Base-by-base conservation (phyloP, 1,140 invertebrate species). In the Drosophila ananassae region DNA sequence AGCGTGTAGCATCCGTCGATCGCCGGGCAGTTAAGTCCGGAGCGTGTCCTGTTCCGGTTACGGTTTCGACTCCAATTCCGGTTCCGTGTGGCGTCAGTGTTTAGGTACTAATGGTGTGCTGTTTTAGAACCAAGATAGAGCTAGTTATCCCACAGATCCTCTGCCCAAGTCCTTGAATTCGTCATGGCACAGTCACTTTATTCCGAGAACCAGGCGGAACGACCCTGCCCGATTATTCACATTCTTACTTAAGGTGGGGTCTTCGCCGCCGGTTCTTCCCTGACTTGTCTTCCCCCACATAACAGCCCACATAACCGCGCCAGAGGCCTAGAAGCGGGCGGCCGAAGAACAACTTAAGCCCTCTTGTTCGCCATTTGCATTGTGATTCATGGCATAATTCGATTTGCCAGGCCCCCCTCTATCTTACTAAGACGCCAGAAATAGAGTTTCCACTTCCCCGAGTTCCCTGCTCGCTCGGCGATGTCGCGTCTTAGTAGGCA, bases 301-400 rank as follows among this genome's bases (percentile, higher is more conserved):
- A 64, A 41, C 62, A 13, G 12, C 58, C 30, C 34, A 61, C 78
- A 48, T 79, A 74, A 74, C 69, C 21, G 34, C 3, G 41, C 21
- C 13, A 10, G 6, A 41, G 63, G 58, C 4, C 57, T 37, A 22
- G 25, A 30, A 47, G 13, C 6, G 10, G 32, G 2, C 47, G 30
- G 17, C 7, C 34, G 30, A 41, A 75, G 57, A 64, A 85, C 80
- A 84, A 76, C 21, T 80, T 83, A 83, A 83, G 80, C 80, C 22
- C 17, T 52, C 41, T 46, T 63, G 61, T 53, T 66, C 59, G 13
- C 55, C 53, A 67, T 17, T 55, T 44, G 62, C 41, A 54, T 48
- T 37, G 76, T 50, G 62, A 62, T 62, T 69, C 41, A 48, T 32
- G 12, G n/a, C 52, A 41, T 63, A 73, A 73, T 74, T 64, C 5